Evolutionary conservation across 1,140 invertebrate species (phyloP).

Genomic region (Bombus fervidus): DNA sequence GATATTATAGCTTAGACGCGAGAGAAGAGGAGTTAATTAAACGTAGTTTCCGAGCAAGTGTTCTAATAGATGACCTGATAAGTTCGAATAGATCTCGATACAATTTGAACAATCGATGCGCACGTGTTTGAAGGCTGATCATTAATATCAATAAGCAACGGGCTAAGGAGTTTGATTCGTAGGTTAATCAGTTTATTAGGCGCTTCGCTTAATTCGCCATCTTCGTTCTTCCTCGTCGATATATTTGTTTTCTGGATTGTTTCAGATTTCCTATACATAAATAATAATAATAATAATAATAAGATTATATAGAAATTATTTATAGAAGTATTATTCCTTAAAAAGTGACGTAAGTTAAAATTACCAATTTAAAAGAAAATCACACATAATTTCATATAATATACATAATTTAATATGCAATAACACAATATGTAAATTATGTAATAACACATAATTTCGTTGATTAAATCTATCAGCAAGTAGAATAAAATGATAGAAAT

Average conservation of each 20-base stretch:
- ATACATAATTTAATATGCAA: too few species aligned
- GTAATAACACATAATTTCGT: too few species aligned
- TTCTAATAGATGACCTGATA: neutral
- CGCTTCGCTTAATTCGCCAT: conserved; percentile 27
- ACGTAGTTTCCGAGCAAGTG: too few species aligned
- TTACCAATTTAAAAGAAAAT: too few species aligned
- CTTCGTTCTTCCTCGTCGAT: conserved; percentile 17
- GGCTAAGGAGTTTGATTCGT: conserved; percentile 7
- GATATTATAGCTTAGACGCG: neutral
- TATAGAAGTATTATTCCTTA: too few species aligned
- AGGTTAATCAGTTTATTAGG: conserved; percentile 59
- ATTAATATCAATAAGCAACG: conserved; percentile 25
- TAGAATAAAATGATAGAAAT: neutral
- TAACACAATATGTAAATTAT: too few species aligned
- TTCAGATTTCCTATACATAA: too few species aligned
- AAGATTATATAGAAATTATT: too few species aligned
- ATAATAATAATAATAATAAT: too few species aligned
- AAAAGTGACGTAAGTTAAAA: too few species aligned
- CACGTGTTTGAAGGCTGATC: conserved; percentile 30
- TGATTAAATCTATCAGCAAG: too few species aligned
- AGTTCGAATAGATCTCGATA: neutral
- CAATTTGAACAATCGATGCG: neutral
- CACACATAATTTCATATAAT: too few species aligned
- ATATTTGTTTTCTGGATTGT: neutral
- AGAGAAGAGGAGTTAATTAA: neutral